Evolutionary conservation across 2,888 invertebrate genomes (phyloP), one percentile per base, ranked within the genome.

Genomic region (Zygothrica quintamaculata): DNA sequence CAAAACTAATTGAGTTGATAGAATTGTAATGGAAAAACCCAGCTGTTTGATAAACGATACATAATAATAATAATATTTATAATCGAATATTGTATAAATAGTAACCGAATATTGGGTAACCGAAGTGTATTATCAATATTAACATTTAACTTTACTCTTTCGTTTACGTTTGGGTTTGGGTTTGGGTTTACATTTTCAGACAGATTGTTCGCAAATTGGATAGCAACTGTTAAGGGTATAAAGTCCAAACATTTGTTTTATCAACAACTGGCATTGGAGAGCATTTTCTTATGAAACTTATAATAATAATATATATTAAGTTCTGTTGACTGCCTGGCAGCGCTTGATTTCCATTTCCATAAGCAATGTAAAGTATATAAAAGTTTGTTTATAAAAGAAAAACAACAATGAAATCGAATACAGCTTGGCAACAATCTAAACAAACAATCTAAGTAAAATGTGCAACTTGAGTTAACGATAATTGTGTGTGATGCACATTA

Each of bases 361-460:
- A 22, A 22, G 18, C 18, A 22, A 22, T n/a, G n/a, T n/a, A 22
- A 22, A 5, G 18, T 22, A 5, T 22, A 5, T n/a, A n/a, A n/a
- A n/a, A 22, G 5, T 22, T 22, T 22, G 18, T 22, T 22, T 22
- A 22, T 22, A 22, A 55, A 47, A 48, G 61, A 64, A 67, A 53
- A 42, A 78, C 46, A 58, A 56, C 68, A 68, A 53, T 62, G 75
- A 48, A 58, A 64, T 43, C 31, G 39, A 68, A 79, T 29, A 53
- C 65, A n/a, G 80, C 74, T 71, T 74, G 62, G 66, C 69, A 76
- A 77, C 60, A 65, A 61, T 48, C 52, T 47, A 53, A 22, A 60
- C 50, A 80, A 79, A n/a, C n/a, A n/a, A n/a, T n/a, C n/a, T n/a
- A n/a, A n/a, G n/a, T n/a, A n/a, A n/a, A n/a, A 84, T 57, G 75